Evolutionary conservation across 2,888 invertebrate genomes (phyloP).

Genomic region (Pharmacophagus antenor): DNA sequence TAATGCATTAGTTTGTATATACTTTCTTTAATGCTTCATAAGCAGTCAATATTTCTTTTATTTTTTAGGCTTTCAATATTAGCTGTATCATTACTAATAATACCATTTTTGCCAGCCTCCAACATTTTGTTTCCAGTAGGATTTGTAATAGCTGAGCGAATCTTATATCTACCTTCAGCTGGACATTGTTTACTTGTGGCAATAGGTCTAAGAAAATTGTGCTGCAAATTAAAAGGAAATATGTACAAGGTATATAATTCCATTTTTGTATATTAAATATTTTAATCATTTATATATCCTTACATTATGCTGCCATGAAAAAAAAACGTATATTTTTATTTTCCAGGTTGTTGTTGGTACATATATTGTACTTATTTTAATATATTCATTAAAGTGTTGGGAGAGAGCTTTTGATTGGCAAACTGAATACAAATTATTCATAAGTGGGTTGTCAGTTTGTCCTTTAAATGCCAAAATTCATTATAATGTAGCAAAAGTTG

Average conservation of each 20-base stretch:
- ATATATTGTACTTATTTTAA: constrained; percentile 40
- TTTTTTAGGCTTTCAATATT: constrained; percentile 78
- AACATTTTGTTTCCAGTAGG: constrained; percentile 93
- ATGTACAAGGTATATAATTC: constrained; percentile 43
- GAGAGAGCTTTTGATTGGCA: constrained; percentile 90
- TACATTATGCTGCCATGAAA: background rate
- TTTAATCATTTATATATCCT: background rate
- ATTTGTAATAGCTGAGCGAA: constrained; percentile 94
- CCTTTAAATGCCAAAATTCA: constrained; percentile 96
- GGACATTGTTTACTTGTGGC: constrained; percentile 88
- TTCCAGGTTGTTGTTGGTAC: constrained; percentile 5
- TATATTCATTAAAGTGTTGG: constrained; percentile 69
- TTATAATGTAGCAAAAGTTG: constrained; percentile 95
- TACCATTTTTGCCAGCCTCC: constrained; percentile 92
- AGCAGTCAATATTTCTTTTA: constrained; percentile 10
- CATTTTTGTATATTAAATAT: background rate
- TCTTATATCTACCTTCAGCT: constrained; percentile 90
- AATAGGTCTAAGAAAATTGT: constrained; percentile 78
- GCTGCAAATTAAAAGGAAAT: constrained; percentile 34
- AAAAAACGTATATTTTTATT: constrained; percentile 3
- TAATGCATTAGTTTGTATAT: too few species aligned
- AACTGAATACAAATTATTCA: constrained; percentile 88
- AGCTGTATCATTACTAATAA: constrained; percentile 81
- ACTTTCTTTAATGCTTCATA: too few species aligned
- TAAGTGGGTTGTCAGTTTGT: constrained; percentile 91